These are phyloP conservation scores for Coregonus clupeaformis DNA, from an alignment of 2,113 vertebrate species.

Conservation along the genomic window DNA sequence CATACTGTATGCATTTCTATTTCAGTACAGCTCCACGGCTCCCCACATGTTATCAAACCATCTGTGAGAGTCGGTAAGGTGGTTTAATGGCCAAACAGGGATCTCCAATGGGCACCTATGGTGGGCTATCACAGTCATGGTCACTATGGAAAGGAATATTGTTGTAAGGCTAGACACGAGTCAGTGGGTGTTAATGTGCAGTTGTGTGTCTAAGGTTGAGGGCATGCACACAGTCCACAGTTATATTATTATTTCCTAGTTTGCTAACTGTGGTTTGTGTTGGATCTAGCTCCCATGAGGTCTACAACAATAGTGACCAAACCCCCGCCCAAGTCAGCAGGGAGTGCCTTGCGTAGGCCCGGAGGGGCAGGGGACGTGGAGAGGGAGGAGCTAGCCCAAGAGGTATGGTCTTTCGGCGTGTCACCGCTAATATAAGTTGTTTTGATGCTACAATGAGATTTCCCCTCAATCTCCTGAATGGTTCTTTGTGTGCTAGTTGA, in stretches of 20 bases:
- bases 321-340: constrained; percentile 69
- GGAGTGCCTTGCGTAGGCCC: constrained; percentile 60
- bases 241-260: not conserved
- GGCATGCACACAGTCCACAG: not conserved
- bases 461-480: not conserved
- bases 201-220: not conserved
- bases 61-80: constrained; percentile 27
- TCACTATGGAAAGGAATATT: no score
- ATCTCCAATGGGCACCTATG: not conserved
- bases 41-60: constrained; percentile 13
- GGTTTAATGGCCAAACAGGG: constrained; percentile 7
- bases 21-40: constrained; percentile 15
- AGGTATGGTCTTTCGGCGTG: constrained; percentile 59
- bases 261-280: not conserved
- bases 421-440: no score
- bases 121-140: not conserved
- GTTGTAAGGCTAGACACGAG: not conserved
- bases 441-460: not conserved
- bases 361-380: constrained; percentile 70
- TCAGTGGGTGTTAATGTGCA: not conserved
- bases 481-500: not conserved
- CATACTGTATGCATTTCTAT: not conserved
- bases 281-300: constrained; percentile 70
- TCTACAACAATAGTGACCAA: constrained; percentile 72
- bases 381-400: constrained; percentile 76